Conservation (phyloP, 1,140 invertebrate genomes). For the Diorhabda elongata region DNA sequence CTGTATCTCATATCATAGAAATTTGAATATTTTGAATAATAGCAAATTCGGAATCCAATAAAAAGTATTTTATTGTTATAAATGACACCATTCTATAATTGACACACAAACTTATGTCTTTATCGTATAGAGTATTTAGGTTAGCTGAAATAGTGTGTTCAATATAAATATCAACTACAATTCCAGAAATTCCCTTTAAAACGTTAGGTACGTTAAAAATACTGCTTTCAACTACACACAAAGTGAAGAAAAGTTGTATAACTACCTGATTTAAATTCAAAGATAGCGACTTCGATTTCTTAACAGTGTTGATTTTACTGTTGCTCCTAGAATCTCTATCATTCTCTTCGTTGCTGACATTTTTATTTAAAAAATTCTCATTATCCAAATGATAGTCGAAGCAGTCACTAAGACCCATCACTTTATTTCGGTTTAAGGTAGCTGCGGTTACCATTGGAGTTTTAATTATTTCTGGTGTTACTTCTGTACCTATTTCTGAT, state of each 20-base stretch:
- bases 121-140: too few species aligned
- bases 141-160: too few species aligned
- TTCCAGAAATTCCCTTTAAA: too few species aligned
- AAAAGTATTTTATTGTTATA: too few species aligned
- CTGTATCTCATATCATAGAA: too few species aligned
- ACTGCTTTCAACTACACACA: too few species aligned
- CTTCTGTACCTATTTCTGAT: conserved; percentile 39
- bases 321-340: neutral
- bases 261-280: conserved; percentile 33
- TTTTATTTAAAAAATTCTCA: conserved; percentile 32
- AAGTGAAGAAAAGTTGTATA: neutral
- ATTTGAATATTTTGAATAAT: too few species aligned
- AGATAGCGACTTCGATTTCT: conserved; percentile 37
- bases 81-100: too few species aligned
- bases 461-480: conserved; percentile 21
- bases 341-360: conserved; percentile 17
- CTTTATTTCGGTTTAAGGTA: conserved; percentile 34
- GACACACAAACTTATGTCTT: too few species aligned
- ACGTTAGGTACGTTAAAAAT: too few species aligned
- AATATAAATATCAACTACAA: too few species aligned
- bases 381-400: conserved; percentile 30
- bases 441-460: conserved; percentile 26
- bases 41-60: too few species aligned
- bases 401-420: conserved; percentile 32
- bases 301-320: conserved; percentile 8